Base-by-base conservation (phyloP, 2,888 invertebrate genomes). In the Agrochola circellaris region DNA sequence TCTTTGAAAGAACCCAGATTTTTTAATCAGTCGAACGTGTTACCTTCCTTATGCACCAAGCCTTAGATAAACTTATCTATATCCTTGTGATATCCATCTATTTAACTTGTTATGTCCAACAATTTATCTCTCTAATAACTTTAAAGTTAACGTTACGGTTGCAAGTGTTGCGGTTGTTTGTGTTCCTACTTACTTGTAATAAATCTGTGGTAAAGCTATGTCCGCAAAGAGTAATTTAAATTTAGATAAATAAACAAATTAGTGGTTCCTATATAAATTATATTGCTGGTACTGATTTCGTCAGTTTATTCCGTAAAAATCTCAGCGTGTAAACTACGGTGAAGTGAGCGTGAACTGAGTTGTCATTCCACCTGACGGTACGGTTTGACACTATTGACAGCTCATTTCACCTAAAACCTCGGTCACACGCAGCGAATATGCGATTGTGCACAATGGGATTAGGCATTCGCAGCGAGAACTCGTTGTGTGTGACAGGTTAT, bases 111-210 rank as follows among this genome's bases (percentile, higher is more conserved):
- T 76, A 51, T 30, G 30, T 48, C 45, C 13, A 26, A 69, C 71
- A 54, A 83, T 72, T 85, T 83, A 85, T 83, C 75, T 71, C 51
- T 67, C 2, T n/a, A 73, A 83, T 83, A 83, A 81, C 45, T 83
- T 71, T 58, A 61, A 78, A 70, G 54, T 73, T 67, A 64, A 58
- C 56, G 68, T 80, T 82, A 74, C 26, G 60, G 34, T 68, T 80
- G 80, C 74, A 51, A 65, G 69, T 75, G 61, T 69, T 68, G 76
- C 54, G n/a, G n/a, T n/a, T n/a, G n/a, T n/a, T n/a, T n/a, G 56
- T 81, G 38, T 67, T 62, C 61, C 56, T 75, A 68, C 15, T 73
- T 30, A 73, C 65, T n/a, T 26, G 60, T 38, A 38, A 85, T 83
- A 81, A 83, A 85, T 83, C 45, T 73, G 13, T 48, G 26, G 8